Evolutionary conservation across 2,797 vertebrate species (phyloP).

Genomic region (Emydoidea blandingii): DNA sequence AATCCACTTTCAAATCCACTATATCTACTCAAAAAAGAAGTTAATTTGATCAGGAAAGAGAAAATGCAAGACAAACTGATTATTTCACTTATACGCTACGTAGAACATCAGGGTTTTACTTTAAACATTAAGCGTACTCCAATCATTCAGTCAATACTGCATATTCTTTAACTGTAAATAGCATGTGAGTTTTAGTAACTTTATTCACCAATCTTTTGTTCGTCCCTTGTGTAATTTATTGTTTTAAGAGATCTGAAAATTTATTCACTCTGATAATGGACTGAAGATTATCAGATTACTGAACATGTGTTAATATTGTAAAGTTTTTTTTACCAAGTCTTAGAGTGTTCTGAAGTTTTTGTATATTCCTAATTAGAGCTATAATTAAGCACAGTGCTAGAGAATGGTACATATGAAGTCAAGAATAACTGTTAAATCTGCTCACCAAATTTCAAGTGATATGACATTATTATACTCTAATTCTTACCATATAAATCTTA

Average conservation of each 20-base stretch:
- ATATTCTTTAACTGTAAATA: slow-evolving; percentile 18
- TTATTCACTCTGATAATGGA: neutral
- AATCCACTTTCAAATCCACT: neutral
- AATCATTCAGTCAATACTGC: slow-evolving; percentile 14
- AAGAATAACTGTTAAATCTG: neutral
- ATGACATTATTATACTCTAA: neutral
- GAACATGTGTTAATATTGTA: neutral
- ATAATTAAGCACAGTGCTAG: neutral
- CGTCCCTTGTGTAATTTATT: slow-evolving; percentile 2
- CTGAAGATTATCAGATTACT: neutral
- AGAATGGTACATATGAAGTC: neutral
- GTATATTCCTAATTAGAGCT: neutral
- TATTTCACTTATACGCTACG: neutral
- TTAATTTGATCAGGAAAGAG: neutral
- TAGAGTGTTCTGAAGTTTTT: neutral
- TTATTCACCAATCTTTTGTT: neutral
- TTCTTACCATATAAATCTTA: neutral
- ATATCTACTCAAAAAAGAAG: neutral
- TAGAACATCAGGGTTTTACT: neutral
- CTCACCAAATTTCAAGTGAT: neutral
- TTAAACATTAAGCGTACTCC: neutral
- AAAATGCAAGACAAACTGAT: neutral
- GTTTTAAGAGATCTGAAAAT: neutral
- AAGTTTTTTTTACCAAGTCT: neutral
- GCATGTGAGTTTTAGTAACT: slow-evolving; percentile 8